Percentiles rank a stretch among this genome's conserved stretches.
Evolutionary conservation across 2,797 vertebrate genomes (phyloP).

Genomic region (Anableps anableps): DNA sequence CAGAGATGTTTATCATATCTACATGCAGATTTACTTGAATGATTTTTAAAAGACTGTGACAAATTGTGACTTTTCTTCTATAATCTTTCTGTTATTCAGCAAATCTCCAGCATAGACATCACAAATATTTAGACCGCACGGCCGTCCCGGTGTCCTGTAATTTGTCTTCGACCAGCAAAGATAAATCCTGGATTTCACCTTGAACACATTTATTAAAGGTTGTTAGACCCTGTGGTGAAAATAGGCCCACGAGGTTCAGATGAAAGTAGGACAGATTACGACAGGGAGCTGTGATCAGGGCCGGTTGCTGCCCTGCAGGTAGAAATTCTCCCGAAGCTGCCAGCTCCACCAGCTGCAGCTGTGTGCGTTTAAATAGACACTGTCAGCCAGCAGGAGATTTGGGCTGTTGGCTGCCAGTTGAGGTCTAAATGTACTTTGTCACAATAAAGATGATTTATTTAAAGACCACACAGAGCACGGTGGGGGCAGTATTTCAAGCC

Average conservation of each 20-base stretch:
- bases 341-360: constrained; percentile 52
- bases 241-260: constrained; percentile 51
- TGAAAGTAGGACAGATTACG: constrained; percentile 73
- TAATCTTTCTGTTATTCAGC: not conserved
- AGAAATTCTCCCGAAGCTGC: constrained; percentile 57
- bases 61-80: not conserved
- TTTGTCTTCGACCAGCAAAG: constrained; percentile 38
- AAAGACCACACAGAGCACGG: constrained; percentile 56
- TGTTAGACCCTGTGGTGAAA: constrained; percentile 58
- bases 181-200: constrained; percentile 61
- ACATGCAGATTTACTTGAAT: not conserved
- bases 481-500: constrained; percentile 54
- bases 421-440: constrained; percentile 68
- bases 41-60: too few relatives aligned
- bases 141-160: constrained; percentile 4
- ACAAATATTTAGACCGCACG: not conserved
- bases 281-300: constrained; percentile 63
- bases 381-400: constrained; percentile 58
- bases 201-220: constrained; percentile 59
- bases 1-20: not conserved
- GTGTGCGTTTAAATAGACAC: constrained; percentile 54
- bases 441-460: constrained; percentile 75
- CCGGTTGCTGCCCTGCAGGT: constrained; percentile 68
- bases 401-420: constrained; percentile 52
- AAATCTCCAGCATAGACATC: not conserved